phyloP scores from a whole-genome alignment of 2,888 invertebrate genomes.

The Alviniconcha strummeri region DNA sequence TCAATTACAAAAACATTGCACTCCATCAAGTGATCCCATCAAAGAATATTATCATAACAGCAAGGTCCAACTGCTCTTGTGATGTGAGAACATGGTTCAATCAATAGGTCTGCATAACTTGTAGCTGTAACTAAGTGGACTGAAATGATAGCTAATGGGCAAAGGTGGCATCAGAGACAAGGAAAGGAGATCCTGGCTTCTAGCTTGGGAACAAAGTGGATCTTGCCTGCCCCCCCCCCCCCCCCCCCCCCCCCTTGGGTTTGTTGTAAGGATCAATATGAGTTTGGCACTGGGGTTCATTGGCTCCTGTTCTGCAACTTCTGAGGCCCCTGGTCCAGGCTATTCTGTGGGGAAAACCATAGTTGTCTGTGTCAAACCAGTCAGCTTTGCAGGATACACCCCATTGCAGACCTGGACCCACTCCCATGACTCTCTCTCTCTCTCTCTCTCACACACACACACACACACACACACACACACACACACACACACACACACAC shows the following conservation, averaged over 20 bases:
- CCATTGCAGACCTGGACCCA: too few relatives aligned
- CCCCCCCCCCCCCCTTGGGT: neutral
- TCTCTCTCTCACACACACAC: neutral
- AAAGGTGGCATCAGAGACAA: too few relatives aligned
- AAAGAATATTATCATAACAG: slow-evolving; percentile 2
- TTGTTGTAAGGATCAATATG: slow-evolving; percentile 17
- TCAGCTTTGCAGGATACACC: neutral
- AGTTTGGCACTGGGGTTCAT: slow-evolving; percentile 10
- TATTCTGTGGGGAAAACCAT: neutral
- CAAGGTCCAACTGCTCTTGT: slow-evolving; percentile 13
- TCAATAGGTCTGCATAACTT: slow-evolving; percentile 13
- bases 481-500: neutral
- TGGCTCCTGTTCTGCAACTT: slow-evolving; percentile 15
- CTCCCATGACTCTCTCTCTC: neutral
- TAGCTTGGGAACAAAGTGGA: too few relatives aligned
- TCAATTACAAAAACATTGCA: slow-evolving; percentile 14
- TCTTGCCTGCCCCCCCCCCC: neutral
- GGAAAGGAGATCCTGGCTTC: too few relatives aligned
- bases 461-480: too few relatives aligned
- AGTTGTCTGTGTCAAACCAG: slow-evolving; percentile 13
- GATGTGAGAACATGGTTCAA: slow-evolving; percentile 1
- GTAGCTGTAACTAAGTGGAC: neutral
- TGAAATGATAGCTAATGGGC: too few relatives aligned
- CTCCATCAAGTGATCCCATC: slow-evolving; percentile 4
- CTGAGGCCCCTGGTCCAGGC: neutral